Evolutionary conservation across 2,888 invertebrate genomes (phyloP), one percentile per base, ranked within the genome.

Genomic region (Cinara cedri): DNA sequence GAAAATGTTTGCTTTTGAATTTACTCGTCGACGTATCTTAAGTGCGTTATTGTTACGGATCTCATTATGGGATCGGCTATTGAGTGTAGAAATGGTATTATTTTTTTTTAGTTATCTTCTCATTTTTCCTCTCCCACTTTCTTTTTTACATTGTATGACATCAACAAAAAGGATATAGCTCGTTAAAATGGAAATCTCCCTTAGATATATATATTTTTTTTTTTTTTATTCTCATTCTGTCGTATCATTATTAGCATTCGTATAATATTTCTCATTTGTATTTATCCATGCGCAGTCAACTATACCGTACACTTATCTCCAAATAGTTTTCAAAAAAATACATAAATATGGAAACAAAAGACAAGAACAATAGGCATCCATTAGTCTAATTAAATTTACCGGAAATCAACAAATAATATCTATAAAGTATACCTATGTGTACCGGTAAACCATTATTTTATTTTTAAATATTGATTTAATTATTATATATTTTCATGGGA

Each of bases 101-200:
- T n/a, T n/a, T n/a, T n/a, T 44, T 71, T 19, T 42, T 51, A 24
- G 34, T 54, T 44, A 44, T 65, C 14, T 63, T 63, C n/a, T 54
- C n/a, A 55, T 44, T 72, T 16, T 74, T 42, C 4, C 42, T 0
- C 42, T 55, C 34, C 2, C 13, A 11, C 19, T 14, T 42, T 21
- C 16, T n/a, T 63, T 74, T 63, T 54, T 51, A 42, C 13, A 54
- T 44, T 54, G 42, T 24, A 74, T n/a, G 63, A 74, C 63, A 74
- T 74, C 63, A 54, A 63, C 63, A 13, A 51, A 62, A 74, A 74
- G 24, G 74, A 74, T 74, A 65, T 74, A 19, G 54, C 74, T 74
- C 74, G 74, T 74, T 74, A 74, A 74, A 74, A 74, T 63, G 34
- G 72, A 72, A 62, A 72, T 72, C 49, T 65, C 24, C n/a, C 63